Evolutionary conservation across 2,113 vertebrate species (phyloP).

Genomic region (Cygnus atratus): DNA sequence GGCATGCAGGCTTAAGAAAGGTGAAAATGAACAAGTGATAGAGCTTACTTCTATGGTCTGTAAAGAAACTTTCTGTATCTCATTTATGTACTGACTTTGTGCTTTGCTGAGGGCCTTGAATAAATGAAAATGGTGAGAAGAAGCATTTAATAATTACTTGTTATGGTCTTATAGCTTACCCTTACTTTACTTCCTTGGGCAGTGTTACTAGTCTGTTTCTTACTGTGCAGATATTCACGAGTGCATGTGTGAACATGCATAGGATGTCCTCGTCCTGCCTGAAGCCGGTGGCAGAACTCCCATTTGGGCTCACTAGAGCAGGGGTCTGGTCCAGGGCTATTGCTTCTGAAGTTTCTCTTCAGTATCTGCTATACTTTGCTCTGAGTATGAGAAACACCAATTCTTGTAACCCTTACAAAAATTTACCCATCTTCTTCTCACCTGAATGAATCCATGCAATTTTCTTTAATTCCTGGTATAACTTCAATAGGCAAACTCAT

Average conservation of each 20-base stretch:
- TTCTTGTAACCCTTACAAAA: not conserved
- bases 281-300: not conserved
- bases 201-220: not conserved
- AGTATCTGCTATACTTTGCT: not conserved
- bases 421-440: not conserved
- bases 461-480: not conserved
- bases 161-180: not conserved
- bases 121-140: not conserved
- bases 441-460: not conserved
- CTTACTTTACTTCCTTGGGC: not conserved
- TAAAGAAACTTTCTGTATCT: not conserved
- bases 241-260: not conserved
- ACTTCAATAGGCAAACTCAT: not conserved
- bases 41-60: not conserved
- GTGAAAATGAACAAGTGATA: not conserved
- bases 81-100: not conserved
- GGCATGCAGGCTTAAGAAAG: not conserved
- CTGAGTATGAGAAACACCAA: not conserved
- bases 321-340: not conserved
- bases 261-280: not conserved
- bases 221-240: not conserved
- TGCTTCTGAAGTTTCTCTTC: not conserved
- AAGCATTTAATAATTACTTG: not conserved
- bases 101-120: not conserved
- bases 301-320: not conserved